phyloP scores from a whole-genome alignment of 2,888 invertebrate species.

The Torymus texanus region DNA sequence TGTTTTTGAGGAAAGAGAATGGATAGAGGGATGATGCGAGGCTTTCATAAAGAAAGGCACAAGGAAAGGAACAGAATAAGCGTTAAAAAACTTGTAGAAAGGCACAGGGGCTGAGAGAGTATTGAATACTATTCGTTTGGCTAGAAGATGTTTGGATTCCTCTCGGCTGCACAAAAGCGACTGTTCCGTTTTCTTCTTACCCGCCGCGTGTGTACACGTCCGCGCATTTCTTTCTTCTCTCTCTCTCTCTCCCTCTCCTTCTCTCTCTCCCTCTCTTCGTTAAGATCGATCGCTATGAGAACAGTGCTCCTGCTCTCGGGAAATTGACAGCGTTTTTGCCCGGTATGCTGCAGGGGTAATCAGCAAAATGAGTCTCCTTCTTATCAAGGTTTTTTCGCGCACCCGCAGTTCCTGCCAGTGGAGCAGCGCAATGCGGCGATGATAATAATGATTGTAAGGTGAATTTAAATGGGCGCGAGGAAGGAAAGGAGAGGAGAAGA shows the following conservation, averaged over 20 bases:
- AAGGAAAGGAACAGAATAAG: neutral
- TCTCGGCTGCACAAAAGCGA: neutral
- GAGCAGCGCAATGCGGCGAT: no score
- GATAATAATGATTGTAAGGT: no score
- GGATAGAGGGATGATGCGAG: neutral
- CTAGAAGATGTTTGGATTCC: constrained; percentile 13
- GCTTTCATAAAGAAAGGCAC: neutral
- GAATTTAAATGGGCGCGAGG: no score
- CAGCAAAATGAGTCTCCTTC: neutral
- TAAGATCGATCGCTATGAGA: no score
- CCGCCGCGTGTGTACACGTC: no score
- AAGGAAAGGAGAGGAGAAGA: no score
- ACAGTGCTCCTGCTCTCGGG: no score
- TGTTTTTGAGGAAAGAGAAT: neutral
- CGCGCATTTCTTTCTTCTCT: no score
- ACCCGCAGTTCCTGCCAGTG: no score
- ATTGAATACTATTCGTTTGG: constrained; percentile 1
- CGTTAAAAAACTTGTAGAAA: neutral
- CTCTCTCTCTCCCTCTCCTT: no score
- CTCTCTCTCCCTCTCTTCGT: no score
- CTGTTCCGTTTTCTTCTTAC: neutral
- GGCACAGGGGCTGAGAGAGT: neutral
- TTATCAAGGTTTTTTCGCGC: no score
- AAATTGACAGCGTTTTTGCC: neutral
- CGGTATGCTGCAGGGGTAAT: neutral